Evolutionary conservation across 2,888 invertebrate genomes (phyloP).

Genomic region (Halictus ligatus): DNA sequence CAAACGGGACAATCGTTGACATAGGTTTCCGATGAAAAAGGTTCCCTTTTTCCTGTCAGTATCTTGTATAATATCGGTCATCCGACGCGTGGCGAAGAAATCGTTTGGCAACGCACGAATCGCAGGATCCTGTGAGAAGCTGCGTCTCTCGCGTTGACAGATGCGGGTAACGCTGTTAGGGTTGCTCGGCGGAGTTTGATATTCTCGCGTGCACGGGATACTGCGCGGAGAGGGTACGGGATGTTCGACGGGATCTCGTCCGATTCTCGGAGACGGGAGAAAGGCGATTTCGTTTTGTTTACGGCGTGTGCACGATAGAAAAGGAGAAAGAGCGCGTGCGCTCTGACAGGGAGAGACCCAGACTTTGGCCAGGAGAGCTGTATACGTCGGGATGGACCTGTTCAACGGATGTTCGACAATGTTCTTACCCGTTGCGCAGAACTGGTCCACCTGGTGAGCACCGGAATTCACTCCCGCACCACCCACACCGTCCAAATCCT

Average conservation of each 20-base stretch:
- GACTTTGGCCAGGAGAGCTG: conserved; percentile 43
- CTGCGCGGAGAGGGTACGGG: too few species aligned
- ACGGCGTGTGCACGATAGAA: conserved; percentile 53
- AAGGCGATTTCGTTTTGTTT: conserved; percentile 67
- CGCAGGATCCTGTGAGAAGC: conserved; percentile 14
- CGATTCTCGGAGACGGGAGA: conserved; percentile 6
- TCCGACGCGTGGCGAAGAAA: neutral
- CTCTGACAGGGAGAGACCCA: conserved; percentile 56
- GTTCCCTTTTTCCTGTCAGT: neutral
- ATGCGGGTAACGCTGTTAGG: conserved; percentile 21
- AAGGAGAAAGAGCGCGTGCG: conserved; percentile 62
- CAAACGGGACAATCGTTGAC: conserved; percentile 21
- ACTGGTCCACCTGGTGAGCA: conserved; percentile 82
- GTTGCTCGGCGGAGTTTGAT: neutral
- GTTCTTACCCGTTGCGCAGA: conserved; percentile 79
- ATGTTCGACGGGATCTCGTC: neutral
- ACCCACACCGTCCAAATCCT: conserved; percentile 80
- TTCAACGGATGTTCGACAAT: neutral
- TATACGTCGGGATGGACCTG: conserved; percentile 7
- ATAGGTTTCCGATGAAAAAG: neutral
- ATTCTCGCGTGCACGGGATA: neutral
- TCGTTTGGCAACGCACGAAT: neutral
- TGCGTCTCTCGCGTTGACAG: conserved; percentile 46
- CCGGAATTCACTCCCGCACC: conserved; percentile 80
- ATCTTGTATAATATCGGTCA: neutral